Conservation (phyloP, 1,140 invertebrate genomes). For the Procambarus clarkii region DNA sequence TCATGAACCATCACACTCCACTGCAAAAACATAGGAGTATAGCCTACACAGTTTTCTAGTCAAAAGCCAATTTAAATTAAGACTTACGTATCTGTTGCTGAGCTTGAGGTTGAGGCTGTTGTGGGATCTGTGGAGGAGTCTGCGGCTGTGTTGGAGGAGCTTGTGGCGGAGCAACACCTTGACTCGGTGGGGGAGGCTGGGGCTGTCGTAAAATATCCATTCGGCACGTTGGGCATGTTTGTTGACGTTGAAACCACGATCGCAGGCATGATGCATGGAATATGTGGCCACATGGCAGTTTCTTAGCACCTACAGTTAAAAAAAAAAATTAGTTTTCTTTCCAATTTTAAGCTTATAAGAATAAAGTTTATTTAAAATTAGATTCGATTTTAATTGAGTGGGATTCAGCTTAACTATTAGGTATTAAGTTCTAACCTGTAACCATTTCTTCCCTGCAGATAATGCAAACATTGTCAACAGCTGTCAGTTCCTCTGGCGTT, state of each 20-base stretch:
- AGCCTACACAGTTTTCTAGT: too few relatives aligned
- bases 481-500: constrained; percentile 93
- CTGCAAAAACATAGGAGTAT: too few relatives aligned
- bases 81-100: constrained; percentile 56
- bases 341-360: too few relatives aligned
- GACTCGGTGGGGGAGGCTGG: constrained; percentile 74
- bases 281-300: constrained; percentile 99
- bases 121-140: constrained; percentile 28
- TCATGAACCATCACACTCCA: too few relatives aligned
- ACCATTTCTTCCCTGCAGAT: constrained; percentile 97
- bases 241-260: constrained; percentile 99
- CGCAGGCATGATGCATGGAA: constrained; percentile 99
- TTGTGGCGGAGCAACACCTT: constrained; percentile 21
- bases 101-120: constrained; percentile 33
- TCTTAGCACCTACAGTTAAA: constrained; percentile 87
- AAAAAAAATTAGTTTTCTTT: neutral
- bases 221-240: constrained; percentile 99
- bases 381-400: too few relatives aligned
- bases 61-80: neutral
- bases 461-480: constrained; percentile 98
- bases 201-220: constrained; percentile 92
- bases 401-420: too few relatives aligned
- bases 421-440: constrained; percentile 76
- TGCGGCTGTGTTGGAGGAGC: constrained; percentile 10
- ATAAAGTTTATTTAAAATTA: too few relatives aligned